Base-by-base conservation (phyloP, 2,888 invertebrate species). In the Malthinus seriepunctatus region DNA sequence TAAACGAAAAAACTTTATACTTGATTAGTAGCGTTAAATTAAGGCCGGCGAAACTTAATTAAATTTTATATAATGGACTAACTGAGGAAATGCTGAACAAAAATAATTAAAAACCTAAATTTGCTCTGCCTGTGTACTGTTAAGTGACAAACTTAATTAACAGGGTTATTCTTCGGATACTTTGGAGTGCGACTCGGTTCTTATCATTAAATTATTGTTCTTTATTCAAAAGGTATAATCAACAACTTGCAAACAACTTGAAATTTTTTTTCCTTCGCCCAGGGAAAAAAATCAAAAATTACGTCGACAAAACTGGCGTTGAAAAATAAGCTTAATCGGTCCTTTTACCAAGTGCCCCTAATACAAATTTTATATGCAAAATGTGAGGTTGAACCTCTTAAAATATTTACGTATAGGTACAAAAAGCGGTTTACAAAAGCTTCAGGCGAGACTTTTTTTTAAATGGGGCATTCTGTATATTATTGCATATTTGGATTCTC, bases 21-120 rank as follows among this genome's bases (percentile, higher is more conserved):
- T 79, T 79, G 79, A 79, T 79, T 79, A 79, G 79, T 78, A 79
- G 78, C 79, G 79, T 79, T 79, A 79, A 79, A 79, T 79, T 79
- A 78, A 78, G 78, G 76, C 75, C 75, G 76, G 73, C 76, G 77
- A 78, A 78, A 78, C 79, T 79, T 79, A 79, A 79, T 79, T 79
- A 79, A 79, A 79, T 79, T 79, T 79, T 76, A 79, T 79, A 79
- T 79, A 79, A 79, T 79, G 79, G 79, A 79, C 78, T 79, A 78
- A 79, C 77, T 78, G 79, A 78, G 78, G 78, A 79, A 79, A 79
- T 78, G 78, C 78, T 77, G 78, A 78, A 79, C 79, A 79, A 78
- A 79, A 79, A 79, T 79, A 79, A 79, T 79, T 79, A 79, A 79
- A 79, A 79, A 79, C 78, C 79, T 76, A 78, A 79, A 79, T 78